A percentile compares a stretch with the other conserved stretches of the same genome.
Conservation (phyloP, 35 echinoderm and acorn worm genomes). For the Heliocidaris tuberculata region DNA sequence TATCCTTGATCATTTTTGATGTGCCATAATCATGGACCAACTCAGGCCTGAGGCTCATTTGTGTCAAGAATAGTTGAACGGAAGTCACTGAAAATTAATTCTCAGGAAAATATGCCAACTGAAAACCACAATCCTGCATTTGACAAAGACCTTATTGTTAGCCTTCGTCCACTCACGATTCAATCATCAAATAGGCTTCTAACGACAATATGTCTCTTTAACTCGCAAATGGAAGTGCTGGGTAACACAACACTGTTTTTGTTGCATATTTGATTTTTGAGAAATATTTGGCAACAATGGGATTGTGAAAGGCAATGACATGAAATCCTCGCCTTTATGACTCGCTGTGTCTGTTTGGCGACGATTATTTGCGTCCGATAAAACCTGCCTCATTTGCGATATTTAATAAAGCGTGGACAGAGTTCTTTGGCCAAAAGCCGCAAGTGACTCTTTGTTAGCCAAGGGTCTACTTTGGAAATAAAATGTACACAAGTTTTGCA, state of each 20-base stretch:
- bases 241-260: background rate
- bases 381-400: background rate
- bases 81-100: constrained; percentile 6
- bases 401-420: background rate
- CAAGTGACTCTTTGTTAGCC: background rate
- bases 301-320: background rate
- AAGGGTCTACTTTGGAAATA: background rate
- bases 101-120: background rate
- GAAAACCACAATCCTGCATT: background rate
- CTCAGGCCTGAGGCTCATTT: background rate
- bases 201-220: background rate
- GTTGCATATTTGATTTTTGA: background rate
- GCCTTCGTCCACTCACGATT: background rate
- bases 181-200: background rate
- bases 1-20: background rate
- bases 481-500: background rate
- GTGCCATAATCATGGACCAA: background rate
- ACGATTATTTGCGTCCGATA: background rate
- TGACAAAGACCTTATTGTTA: background rate
- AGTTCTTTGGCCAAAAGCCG: background rate
- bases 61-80: constrained; percentile 1
- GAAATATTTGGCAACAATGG: constrained; percentile 2
- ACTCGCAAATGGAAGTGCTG: background rate
- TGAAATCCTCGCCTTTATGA: background rate
- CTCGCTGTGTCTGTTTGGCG: background rate